A percentile compares a stretch with the other conserved stretches of the same genome.
Evolutionary conservation across 2,888 invertebrate species (phyloP).

Genomic region (Automeris io): DNA sequence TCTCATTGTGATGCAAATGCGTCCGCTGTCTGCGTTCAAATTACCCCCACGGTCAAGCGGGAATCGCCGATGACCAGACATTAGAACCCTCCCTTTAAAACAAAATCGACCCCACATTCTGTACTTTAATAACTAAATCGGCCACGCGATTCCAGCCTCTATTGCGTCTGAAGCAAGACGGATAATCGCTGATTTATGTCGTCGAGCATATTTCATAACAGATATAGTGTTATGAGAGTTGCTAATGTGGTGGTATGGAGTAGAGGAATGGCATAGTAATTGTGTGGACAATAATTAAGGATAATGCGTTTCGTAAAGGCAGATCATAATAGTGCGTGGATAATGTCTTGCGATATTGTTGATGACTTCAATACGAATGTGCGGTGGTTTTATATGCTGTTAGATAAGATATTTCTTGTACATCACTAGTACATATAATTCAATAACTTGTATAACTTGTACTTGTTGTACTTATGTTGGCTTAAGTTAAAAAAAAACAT

Average conservation of each 20-base stretch:
- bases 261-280: constrained; percentile 56
- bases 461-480: too few relatives aligned
- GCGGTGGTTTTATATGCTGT: constrained; percentile 10
- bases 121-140: constrained; percentile 20
- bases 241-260: constrained; percentile 61
- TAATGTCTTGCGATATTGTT: constrained; percentile 59
- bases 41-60: constrained; percentile 72
- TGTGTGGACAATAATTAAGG: constrained; percentile 68
- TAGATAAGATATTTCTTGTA: too few relatives aligned
- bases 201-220: constrained; percentile 62
- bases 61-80: constrained; percentile 64
- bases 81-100: constrained; percentile 69
- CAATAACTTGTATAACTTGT: too few relatives aligned
- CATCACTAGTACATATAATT: too few relatives aligned
- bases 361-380: constrained; percentile 28
- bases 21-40: constrained; percentile 74
- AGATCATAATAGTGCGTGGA: constrained; percentile 44
- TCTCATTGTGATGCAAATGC: constrained; percentile 74
- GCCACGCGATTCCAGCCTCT: constrained; percentile 39
- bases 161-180: constrained; percentile 23
- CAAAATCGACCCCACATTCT: constrained; percentile 45
- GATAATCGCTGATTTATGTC: constrained; percentile 34
- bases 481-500: too few relatives aligned
- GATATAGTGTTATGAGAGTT: constrained; percentile 66
- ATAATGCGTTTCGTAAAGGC: constrained; percentile 42